These are phyloP conservation scores for Chrysomela aeneicollis DNA, from an alignment of 2,888 invertebrate genomes.

Conservation along the genomic window DNA sequence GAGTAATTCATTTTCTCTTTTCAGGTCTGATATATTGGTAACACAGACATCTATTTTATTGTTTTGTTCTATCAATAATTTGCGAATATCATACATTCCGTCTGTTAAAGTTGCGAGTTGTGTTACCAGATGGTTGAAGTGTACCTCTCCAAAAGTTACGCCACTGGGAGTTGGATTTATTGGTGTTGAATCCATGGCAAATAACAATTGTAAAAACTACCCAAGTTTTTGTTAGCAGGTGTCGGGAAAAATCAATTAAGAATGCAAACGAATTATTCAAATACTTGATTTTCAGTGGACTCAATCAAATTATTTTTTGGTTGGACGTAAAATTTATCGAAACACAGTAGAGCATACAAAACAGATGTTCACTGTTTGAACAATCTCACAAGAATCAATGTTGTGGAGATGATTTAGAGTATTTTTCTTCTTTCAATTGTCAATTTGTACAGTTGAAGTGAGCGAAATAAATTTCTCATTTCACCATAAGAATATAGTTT, in stretches of 20 bases:
- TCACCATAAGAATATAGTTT: too few species aligned
- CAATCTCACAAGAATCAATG: too few species aligned
- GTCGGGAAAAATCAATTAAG: neutral
- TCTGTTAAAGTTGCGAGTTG: constrained; percentile 7
- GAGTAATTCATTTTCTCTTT: constrained; percentile 1
- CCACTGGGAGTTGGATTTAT: constrained; percentile 3
- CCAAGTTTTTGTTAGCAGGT: constrained; percentile 9
- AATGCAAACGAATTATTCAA: constrained; percentile 4
- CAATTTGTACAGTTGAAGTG: too few species aligned
- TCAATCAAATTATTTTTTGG: neutral
- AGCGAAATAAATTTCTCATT: too few species aligned
- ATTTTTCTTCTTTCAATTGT: too few species aligned
- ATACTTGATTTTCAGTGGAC: constrained; percentile 4
- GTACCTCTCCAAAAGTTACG: constrained; percentile 5
- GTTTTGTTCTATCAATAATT: constrained; percentile 7
- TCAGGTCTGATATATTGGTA: neutral
- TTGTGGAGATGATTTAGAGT: too few species aligned
- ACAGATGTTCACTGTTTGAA: constrained; percentile 8
- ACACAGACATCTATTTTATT: neutral
- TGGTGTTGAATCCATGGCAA: neutral
- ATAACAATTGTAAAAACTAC: constrained; percentile 9
- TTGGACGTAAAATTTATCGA: neutral
- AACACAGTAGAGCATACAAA: neutral
- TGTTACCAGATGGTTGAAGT: neutral
- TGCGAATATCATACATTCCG: constrained; percentile 12